Base-by-base conservation (phyloP, 23 tunicate species). In the Halocynthia roretzi region DNA sequence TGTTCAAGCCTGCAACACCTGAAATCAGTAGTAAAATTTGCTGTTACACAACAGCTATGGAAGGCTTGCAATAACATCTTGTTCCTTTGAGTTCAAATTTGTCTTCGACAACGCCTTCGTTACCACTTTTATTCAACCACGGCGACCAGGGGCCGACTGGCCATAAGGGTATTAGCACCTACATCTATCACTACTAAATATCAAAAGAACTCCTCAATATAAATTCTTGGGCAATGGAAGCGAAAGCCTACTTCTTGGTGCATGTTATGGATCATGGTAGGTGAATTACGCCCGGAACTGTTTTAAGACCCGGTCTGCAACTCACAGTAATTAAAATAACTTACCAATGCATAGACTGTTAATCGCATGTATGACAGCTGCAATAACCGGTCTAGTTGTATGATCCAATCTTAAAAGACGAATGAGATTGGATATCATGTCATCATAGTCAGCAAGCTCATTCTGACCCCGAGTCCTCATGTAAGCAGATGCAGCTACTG, bases 1-100 rank as follows among this genome's bases (percentile, higher is more conserved):
- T 81, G 80, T 90, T 90, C 14, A 84, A 8, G 62, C 80, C 83
- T 9, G 96, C 96, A 53, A 90, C 86, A 21, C 96, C 96, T 90
- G 58, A 40, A 48, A 62, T 56, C 64, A 58, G 1, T 31, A 31
- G 44, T 1, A 31, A 4, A 31, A 31, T 31, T 31, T 31, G 44
- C 44, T 31, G 44, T 31, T 31, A 31, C 44, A 31, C 4, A 31
- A 31, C 44, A 0, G 44, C 44, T 31, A 31, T 31, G 44, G 44
- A 1, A n/a, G n/a, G n/a, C n/a, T n/a, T n/a, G n/a, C n/a, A n/a
- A n/a, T n/a, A n/a, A n/a, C n/a, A n/a, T n/a, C n/a, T n/a, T n/a
- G n/a, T n/a, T n/a, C n/a, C n/a, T n/a, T n/a, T n/a, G n/a, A n/a
- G n/a, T n/a, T n/a, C n/a, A n/a, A n/a, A n/a, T n/a, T n/a, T n/a